A percentile compares a stretch with the other conserved stretches of the same genome.
Evolutionary conservation across 53 echinoderm and acorn worm species (phyloP).

Genomic region (Zoroaster sp.): DNA sequence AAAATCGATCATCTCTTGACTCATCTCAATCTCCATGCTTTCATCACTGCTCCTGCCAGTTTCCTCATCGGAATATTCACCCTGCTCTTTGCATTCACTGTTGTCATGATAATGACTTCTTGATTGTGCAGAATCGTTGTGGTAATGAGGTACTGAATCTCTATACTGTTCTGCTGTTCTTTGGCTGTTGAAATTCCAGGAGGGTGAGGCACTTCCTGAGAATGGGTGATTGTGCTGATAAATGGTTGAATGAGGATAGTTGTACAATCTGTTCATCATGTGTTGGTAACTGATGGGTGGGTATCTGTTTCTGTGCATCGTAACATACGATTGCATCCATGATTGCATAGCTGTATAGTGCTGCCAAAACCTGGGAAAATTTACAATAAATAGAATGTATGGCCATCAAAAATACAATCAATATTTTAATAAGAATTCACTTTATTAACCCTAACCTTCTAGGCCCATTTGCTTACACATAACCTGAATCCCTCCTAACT

Average conservation of each 20-base stretch:
- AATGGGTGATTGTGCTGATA: not conserved
- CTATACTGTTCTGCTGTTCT: not conserved
- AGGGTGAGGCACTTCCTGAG: not conserved
- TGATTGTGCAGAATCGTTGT: slow-evolving; percentile 8
- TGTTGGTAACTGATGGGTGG: not conserved
- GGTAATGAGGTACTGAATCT: slow-evolving; percentile 19
- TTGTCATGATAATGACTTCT: slow-evolving; percentile 1
- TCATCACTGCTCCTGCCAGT: slow-evolving; percentile 30
- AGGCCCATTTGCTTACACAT: not conserved
- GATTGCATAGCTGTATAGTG: slow-evolving; percentile 75
- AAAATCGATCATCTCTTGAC: slow-evolving; percentile 83
- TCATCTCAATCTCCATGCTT: slow-evolving; percentile 81
- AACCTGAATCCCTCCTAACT: no score
- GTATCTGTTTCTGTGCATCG: not conserved
- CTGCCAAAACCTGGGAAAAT: slow-evolving; percentile 65
- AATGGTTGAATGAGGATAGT: not conserved
- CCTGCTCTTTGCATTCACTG: not conserved
- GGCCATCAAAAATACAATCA: not conserved
- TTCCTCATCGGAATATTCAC: not conserved
- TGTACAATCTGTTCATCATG: not conserved
- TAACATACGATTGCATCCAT: slow-evolving; percentile 62
- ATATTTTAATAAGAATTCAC: no score
- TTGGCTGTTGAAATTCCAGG: slow-evolving; percentile 17
- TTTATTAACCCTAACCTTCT: not conserved
- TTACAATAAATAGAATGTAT: not conserved